Conservation (phyloP, 2,888 invertebrate genomes). For the Andricus curvator region DNA sequence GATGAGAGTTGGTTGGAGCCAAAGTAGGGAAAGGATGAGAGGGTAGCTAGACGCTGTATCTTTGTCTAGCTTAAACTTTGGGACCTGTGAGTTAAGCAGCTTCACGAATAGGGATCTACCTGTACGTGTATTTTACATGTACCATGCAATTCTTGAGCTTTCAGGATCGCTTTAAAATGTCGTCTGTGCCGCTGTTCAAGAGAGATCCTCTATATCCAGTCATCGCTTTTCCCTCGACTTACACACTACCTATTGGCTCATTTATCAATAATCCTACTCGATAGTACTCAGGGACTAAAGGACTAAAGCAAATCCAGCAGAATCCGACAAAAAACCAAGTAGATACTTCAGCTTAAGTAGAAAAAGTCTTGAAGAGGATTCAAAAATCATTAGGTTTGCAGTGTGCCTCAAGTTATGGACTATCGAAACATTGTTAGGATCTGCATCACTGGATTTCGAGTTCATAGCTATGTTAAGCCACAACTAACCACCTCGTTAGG, state of each 20-base stretch:
- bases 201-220: constrained; percentile 4
- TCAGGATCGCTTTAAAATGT: constrained; percentile 23
- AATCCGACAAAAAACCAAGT: constrained; percentile 41
- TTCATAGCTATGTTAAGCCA: constrained; percentile 74
- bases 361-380: not conserved
- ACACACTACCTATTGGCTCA: constrained; percentile 41
- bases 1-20: constrained; percentile 42
- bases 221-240: constrained; percentile 30
- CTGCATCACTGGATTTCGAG: constrained; percentile 70
- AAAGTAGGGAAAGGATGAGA: constrained; percentile 40
- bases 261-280: constrained; percentile 42
- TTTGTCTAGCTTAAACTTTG: constrained; percentile 58
- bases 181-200: constrained; percentile 18
- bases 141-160: constrained; percentile 41
- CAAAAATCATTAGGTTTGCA: too few species aligned
- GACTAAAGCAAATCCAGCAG: constrained; percentile 25
- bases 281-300: constrained; percentile 41
- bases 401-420: too few species aligned
- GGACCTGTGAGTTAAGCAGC: constrained; percentile 64
- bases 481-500: constrained; percentile 77
- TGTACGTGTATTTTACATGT: constrained; percentile 58
- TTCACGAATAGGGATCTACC: constrained; percentile 54
- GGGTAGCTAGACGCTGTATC: constrained; percentile 22
- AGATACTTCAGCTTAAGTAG: not conserved
- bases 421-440: not conserved